Evolutionary conservation across 2,113 vertebrate species (phyloP).

Genomic region (Sminthopsis crassicaudata): DNA sequence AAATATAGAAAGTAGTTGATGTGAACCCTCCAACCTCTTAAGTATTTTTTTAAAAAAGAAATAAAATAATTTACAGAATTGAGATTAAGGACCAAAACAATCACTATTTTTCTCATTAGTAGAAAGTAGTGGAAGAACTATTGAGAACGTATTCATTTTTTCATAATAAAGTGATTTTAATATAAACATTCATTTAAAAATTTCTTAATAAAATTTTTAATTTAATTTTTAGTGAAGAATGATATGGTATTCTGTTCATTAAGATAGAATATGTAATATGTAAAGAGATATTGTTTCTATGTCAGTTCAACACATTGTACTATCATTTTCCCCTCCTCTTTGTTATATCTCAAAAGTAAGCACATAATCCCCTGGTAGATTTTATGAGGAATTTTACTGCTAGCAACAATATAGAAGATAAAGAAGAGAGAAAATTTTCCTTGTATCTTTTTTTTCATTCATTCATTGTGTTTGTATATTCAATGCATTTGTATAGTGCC

Average conservation of each 20-base stretch:
- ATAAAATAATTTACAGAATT: neutral
- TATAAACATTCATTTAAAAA: neutral
- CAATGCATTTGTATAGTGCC: too few species aligned
- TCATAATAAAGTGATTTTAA: neutral
- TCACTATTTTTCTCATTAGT: slow-evolving; percentile 22
- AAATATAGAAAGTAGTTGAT: too few species aligned
- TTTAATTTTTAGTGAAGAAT: neutral
- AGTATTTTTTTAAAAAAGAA: neutral
- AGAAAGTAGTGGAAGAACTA: neutral
- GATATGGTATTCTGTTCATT: neutral
- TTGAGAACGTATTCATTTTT: slow-evolving; percentile 30
- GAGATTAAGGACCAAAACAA: slow-evolving; percentile 31
- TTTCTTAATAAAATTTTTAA: too few species aligned
- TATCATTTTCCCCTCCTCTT: neutral
- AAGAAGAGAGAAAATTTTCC: neutral
- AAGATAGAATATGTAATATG: neutral
- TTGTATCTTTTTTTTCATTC: neutral
- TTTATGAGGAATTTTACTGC: neutral
- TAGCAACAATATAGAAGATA: neutral
- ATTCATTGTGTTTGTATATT: neutral
- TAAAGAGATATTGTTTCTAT: neutral
- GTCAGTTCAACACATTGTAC: neutral
- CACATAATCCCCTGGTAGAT: neutral
- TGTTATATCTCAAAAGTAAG: neutral
- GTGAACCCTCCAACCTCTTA: too few species aligned